These are phyloP conservation scores for Dryoscopus gambensis DNA, from an alignment of 2,113 vertebrate species.

Conservation along the genomic window DNA sequence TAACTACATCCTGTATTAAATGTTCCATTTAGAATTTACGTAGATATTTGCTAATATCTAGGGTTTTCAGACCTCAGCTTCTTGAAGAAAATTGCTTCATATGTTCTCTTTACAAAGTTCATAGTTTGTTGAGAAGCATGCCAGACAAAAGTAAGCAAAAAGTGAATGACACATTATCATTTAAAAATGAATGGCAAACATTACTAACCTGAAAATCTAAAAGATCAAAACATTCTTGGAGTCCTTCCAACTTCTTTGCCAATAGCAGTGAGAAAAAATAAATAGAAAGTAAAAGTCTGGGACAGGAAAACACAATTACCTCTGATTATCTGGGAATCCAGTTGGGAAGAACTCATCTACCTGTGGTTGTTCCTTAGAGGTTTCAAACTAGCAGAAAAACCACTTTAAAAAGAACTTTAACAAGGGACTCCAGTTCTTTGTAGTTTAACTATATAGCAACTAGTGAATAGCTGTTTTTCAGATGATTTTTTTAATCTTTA, in stretches of 20 bases:
- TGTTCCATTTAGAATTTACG: neutral
- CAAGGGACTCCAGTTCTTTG: neutral
- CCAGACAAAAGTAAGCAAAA: neutral
- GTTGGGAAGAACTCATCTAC: neutral
- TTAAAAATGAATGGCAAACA: neutral
- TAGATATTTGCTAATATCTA: neutral
- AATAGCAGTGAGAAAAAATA: neutral
- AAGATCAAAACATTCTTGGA: neutral
- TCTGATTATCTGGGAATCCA: neutral
- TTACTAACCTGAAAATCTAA: neutral
- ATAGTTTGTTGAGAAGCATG: neutral
- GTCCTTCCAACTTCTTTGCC: neutral
- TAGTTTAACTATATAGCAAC: neutral
- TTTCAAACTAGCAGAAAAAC: neutral
- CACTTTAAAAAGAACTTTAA: neutral
- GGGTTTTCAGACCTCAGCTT: neutral
- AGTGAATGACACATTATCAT: neutral
- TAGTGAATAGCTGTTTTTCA: neutral
- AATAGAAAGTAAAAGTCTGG: neutral
- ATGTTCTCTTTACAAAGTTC: neutral
- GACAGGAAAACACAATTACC: neutral
- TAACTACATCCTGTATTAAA: neutral
- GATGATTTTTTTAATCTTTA: neutral
- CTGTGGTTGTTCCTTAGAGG: neutral
- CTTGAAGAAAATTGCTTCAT: neutral